Percentiles rank a stretch among this genome's conserved stretches.
phyloP scores from a whole-genome alignment of 2,113 vertebrate genomes.

The Trachemys scripta region DNA sequence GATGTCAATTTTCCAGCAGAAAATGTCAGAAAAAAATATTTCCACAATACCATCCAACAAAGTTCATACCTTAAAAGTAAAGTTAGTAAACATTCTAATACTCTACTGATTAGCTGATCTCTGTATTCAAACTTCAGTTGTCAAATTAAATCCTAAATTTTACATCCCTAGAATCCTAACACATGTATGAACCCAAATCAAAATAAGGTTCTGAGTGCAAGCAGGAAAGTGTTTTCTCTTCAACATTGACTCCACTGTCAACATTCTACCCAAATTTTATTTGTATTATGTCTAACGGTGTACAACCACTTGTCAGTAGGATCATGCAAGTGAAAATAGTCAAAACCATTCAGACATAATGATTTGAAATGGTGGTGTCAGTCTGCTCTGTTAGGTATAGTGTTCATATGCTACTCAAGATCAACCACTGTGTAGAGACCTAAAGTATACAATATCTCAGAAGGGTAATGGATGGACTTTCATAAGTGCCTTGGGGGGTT shows the following conservation, averaged over 20 bases:
- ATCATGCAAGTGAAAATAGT: not conserved
- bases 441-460: not conserved
- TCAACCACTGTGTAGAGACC: not conserved
- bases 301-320: not conserved
- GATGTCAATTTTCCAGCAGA: not conserved
- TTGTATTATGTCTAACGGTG: rapidly evolving
- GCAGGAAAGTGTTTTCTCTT: not conserved
- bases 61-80: not conserved
- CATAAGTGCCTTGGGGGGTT: not conserved
- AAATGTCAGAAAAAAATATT: not conserved
- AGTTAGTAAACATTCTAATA: not conserved
- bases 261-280: not conserved
- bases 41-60: not conserved
- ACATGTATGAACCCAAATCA: not conserved
- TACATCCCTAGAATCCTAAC: not conserved
- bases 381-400: not conserved
- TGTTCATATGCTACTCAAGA: not conserved
- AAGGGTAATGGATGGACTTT: not conserved
- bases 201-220: not conserved
- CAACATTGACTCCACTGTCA: not conserved
- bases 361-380: not conserved
- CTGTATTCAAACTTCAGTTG: not conserved
- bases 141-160: not conserved
- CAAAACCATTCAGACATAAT: not conserved
- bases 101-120: not conserved